These are phyloP conservation scores for Pachyseris speciosa DNA, from an alignment of 64 coral and sea anemone genomes.

Conservation along the genomic window DNA sequence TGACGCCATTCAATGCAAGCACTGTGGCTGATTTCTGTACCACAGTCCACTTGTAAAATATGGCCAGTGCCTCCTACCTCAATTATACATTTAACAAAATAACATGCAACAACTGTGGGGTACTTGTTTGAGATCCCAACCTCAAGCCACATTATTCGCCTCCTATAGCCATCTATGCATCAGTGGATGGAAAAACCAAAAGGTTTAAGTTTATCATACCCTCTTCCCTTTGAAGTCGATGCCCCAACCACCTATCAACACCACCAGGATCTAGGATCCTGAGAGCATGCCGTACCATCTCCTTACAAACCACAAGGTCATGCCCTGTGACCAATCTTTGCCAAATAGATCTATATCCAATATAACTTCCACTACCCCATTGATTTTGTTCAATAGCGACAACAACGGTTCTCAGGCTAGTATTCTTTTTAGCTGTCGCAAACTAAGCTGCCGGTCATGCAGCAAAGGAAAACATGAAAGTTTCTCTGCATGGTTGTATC, in stretches of 20 bases:
- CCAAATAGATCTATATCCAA: slow-evolving; percentile 28
- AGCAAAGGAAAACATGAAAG: too few species aligned
- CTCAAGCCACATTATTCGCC: slow-evolving; percentile 29
- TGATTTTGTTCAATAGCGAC: too few species aligned
- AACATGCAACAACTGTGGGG: background rate
- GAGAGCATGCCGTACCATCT: background rate
- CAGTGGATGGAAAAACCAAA: slow-evolving; percentile 71
- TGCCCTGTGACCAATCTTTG: background rate
- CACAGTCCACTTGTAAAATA: slow-evolving; percentile 29
- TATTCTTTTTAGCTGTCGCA: too few species aligned
- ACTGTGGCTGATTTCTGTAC: slow-evolving; percentile 29
- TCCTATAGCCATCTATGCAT: slow-evolving; percentile 7
- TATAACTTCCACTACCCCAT: slow-evolving; percentile 23
- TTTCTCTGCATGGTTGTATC: too few species aligned
- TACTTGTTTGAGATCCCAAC: slow-evolving; percentile 20
- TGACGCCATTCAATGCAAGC: slow-evolving; percentile 20
- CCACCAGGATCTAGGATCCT: slow-evolving; percentile 52
- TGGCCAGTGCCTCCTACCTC: background rate
- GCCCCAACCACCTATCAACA: slow-evolving; percentile 63
- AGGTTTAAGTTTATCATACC: slow-evolving; percentile 66
- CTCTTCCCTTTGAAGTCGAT: slow-evolving; percentile 59
- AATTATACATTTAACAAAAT: slow-evolving; percentile 3
- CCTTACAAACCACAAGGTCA: background rate
- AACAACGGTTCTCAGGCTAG: too few species aligned
- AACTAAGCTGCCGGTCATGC: too few species aligned